Evolutionary conservation across 1,140 invertebrate species (phyloP).

Genomic region (Frieseomelitta varia): DNA sequence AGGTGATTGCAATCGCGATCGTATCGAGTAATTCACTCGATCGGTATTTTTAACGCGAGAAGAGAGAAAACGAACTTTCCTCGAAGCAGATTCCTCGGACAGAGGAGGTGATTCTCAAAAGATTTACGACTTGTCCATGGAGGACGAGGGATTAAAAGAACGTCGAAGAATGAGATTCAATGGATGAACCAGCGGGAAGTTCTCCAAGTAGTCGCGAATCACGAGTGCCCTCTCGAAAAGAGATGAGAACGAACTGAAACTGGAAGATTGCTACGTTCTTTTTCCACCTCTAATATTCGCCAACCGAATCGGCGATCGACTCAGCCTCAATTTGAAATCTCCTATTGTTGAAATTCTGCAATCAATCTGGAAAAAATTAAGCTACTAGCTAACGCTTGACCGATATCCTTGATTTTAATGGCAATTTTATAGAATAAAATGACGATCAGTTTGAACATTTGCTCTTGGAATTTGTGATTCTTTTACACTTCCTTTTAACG

Average conservation of each 20-base stretch:
- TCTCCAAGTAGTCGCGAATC: not conserved
- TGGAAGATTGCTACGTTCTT: not conserved
- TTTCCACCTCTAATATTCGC: not conserved
- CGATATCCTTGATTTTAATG: not conserved
- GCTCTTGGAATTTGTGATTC: not conserved
- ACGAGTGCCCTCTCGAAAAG: conserved; percentile 17
- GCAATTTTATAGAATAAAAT: no score
- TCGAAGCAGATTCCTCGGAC: not conserved
- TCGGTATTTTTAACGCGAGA: not conserved
- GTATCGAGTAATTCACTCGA: not conserved
- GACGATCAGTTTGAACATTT: not conserved
- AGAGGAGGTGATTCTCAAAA: not conserved
- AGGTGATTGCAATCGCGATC: no score
- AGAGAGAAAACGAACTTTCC: not conserved
- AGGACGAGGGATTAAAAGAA: conserved; percentile 15
- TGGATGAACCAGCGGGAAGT: not conserved
- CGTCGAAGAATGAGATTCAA: conserved; percentile 21
- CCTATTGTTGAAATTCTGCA: not conserved
- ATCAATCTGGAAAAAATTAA: not conserved
- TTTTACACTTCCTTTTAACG: no score
- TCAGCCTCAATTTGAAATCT: not conserved
- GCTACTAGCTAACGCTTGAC: not conserved
- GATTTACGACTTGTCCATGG: conserved; percentile 9
- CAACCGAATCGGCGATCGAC: not conserved
- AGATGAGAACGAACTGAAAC: not conserved